These are phyloP conservation scores for Crotalus tigris DNA, from an alignment of 2,113 vertebrate species.

Conservation along the genomic window DNA sequence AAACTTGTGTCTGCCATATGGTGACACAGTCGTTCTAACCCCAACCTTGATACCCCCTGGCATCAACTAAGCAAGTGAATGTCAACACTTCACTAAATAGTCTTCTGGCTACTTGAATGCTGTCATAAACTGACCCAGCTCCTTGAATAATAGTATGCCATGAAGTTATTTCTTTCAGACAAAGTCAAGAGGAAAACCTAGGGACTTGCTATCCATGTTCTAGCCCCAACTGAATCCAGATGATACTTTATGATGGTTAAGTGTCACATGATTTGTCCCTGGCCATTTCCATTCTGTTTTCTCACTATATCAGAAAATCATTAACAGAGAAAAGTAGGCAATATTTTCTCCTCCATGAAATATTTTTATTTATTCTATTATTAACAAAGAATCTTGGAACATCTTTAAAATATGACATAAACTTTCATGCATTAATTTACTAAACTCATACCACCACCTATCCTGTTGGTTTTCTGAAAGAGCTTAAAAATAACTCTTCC, in stretches of 20 bases:
- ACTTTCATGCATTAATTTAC: neutral
- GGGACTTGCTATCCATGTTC: neutral
- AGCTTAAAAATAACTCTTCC: neutral
- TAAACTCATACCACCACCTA: neutral
- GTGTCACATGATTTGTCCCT: constrained; percentile 25
- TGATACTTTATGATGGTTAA: neutral
- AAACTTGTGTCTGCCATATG: constrained; percentile 17
- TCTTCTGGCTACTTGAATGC: neutral
- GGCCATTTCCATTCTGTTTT: constrained; percentile 40
- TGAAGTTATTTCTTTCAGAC: neutral
- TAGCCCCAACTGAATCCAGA: neutral
- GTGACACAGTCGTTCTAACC: neutral
- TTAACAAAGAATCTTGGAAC: neutral
- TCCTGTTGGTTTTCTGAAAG: neutral
- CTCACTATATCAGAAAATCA: constrained; percentile 24
- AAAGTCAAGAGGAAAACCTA: neutral
- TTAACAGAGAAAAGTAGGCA: constrained; percentile 19
- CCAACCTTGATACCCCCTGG: neutral
- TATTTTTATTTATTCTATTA: neutral
- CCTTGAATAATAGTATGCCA: neutral
- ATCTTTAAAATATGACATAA: neutral
- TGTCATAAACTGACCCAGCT: neutral
- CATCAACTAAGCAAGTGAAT: neutral
- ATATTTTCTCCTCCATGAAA: neutral
- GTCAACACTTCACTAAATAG: neutral